Base-by-base conservation (phyloP, 2,888 invertebrate genomes). In the Stenchaetothrips biformis region DNA sequence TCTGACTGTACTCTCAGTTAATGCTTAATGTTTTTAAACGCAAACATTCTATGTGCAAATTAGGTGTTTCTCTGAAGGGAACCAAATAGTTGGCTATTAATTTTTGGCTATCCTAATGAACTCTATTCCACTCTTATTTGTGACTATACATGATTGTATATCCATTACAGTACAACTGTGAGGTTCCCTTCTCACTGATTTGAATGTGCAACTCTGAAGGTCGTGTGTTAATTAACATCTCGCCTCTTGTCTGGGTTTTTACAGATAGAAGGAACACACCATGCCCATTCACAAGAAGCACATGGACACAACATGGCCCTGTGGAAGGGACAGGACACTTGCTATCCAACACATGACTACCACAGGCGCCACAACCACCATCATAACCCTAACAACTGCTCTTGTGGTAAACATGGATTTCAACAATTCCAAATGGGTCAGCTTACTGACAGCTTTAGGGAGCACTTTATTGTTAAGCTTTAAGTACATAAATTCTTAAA, bases 401-500 rank as follows among this genome's bases (percentile, higher is more conserved):
- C 67, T 25, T 74, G 67, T 74, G 67, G 67, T 74, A 74, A 74
- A 74, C 67, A 74, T 74, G 67, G 67, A 74, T 74, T 74, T 74
- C 67, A 74, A 74, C 67, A 74, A 74, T 21, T 74, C 67, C 67
- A 74, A 21, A 74, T 74, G 67, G 25, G 67, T 74, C 67, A 74
- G 67, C 25, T 25, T 74, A 25, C 67, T 74, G 67, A 74, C 67
- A 74, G 67, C 67, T 25, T 74, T 74, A 74, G 67, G 67, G 67
- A 74, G 67, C 67, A 74, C 67, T 21, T 74, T 74, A 74, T 74
- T 74, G 67, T 74, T 74, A 74, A 74, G 67, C 67, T 74, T 74
- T 9, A 74, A 74, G 67, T 74, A 74, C 67, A 74, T 74, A 74
- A 25, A 11, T 74, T 74, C 21, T 8, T 74, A 8, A 74, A 74